Evolutionary conservation across 2,113 vertebrate species (phyloP).

Genomic region (Echinops telfairi): DNA sequence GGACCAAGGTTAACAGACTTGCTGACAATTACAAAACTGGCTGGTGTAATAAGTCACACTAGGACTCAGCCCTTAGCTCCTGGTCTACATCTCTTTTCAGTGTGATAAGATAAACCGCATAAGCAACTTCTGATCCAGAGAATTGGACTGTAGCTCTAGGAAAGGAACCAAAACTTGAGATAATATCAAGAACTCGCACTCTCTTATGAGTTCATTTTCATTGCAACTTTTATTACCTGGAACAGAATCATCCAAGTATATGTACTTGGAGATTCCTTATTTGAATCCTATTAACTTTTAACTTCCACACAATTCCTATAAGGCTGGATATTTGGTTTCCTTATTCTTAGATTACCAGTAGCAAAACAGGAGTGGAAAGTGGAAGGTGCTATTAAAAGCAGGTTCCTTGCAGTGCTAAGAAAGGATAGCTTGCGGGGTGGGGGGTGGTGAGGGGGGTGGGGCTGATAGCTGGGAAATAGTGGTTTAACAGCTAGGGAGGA

Average conservation of each 20-base stretch:
- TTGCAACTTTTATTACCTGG: constrained; percentile 41
- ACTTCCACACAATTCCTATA: constrained; percentile 37
- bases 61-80: constrained; percentile 34
- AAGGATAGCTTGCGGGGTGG: constrained; percentile 45
- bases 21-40: constrained; percentile 38
- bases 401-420: neutral
- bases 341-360: constrained; percentile 36
- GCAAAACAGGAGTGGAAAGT: constrained; percentile 61
- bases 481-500: constrained; percentile 59
- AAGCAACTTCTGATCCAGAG: constrained; percentile 42
- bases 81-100: constrained; percentile 43
- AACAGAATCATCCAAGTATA: constrained; percentile 49
- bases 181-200: constrained; percentile 31
- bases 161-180: constrained; percentile 53
- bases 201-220: constrained; percentile 54
- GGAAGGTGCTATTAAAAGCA: constrained; percentile 22
- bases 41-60: constrained; percentile 27
- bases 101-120: constrained; percentile 35
- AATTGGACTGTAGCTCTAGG: constrained; percentile 46
- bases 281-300: constrained; percentile 49
- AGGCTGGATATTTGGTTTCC: constrained; percentile 56
- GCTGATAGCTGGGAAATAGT: constrained; percentile 5
- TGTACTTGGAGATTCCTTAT: constrained; percentile 52
- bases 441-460: too few species aligned
- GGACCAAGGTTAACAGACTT: constrained; percentile 56